A percentile compares a stretch with the other conserved stretches of the same genome.
phyloP scores from a whole-genome alignment of 2,113 vertebrate genomes.

The Ictalurus furcatus region DNA sequence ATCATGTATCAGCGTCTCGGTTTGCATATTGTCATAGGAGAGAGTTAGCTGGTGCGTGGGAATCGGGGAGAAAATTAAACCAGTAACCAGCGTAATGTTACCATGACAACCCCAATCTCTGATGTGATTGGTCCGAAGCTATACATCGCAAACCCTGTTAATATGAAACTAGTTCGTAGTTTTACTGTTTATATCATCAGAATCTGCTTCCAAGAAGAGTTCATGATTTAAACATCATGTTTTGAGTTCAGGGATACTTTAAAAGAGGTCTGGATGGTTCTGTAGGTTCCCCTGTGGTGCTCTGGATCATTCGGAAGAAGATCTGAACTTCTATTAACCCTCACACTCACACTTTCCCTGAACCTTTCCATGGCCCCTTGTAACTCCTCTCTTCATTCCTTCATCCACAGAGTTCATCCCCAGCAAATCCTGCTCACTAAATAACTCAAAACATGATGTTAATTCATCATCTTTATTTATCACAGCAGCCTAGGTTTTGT shows the following conservation, averaged over 20 bases:
- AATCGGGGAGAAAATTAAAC: background rate
- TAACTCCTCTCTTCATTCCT: background rate
- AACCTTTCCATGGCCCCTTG: background rate
- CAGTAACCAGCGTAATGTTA: background rate
- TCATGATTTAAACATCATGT: background rate
- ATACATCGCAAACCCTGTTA: background rate
- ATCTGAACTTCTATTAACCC: conserved; percentile 21
- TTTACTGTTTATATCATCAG: background rate
- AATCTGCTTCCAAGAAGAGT: background rate
- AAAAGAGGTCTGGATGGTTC: background rate
- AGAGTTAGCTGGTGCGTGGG: too few relatives aligned
- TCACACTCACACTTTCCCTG: background rate
- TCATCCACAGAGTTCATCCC: background rate
- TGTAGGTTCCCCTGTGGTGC: background rate
- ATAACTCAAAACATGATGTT: conserved; percentile 16
- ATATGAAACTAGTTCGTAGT: background rate
- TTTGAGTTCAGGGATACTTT: background rate
- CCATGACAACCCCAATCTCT: background rate
- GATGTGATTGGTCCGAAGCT: background rate
- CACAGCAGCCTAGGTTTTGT: conserved; percentile 7
- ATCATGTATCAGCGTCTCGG: background rate
- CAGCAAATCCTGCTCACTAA: background rate
- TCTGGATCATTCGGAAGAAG: background rate
- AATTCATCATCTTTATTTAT: conserved; percentile 31
- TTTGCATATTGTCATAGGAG: background rate